Evolutionary conservation across 2,888 invertebrate genomes (phyloP), one percentile per base, ranked within the genome.

Genomic region (Drosophila limbata): DNA sequence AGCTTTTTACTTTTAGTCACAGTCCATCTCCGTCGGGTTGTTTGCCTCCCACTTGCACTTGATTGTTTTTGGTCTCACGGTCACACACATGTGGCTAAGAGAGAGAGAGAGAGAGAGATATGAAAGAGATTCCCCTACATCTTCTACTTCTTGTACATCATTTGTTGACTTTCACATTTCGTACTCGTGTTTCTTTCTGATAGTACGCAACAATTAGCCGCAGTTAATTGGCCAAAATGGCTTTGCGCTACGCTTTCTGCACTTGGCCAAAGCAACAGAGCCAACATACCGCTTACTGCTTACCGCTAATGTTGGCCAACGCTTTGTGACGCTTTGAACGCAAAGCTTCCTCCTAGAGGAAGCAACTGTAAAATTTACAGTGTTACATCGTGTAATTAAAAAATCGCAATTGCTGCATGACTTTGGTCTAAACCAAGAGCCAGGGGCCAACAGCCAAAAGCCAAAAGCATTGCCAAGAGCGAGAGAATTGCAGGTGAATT

Each of bases 151-250:
- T 55, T 48, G 28, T 59, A 31, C 31, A 48, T 40, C 19, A 55
- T 53, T 62, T 62, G 63, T 63, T 47, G 63, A 48, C 63, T 63
- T 63, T 63, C 63, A 63, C 63, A 63, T 63, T 63, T 64, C 37
- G 8, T 28, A 28, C 28, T 28, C 28, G 28, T 8, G 8, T 62
- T 51, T 69, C 62, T 75, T 60, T 62, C 39, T 71, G 70, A 2
- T 28, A 28, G 77, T 81, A 76, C 73, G 89, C 89, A 89, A 82
- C 84, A 84, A 84, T 84, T 84, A 84, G 88, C 89, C 77, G 70
- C 82, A 84, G 80, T 79, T 89, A 84, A 84, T 89, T 89, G 84
- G 82, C 88, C 85, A 87, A 89, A 84, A 81, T 73, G 77, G 76
- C 73, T 77, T 85, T 81, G 76, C 66, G 88, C 84, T 79, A 86